Conservation (phyloP, 2,888 invertebrate genomes). For the Stenotaenia linearis region DNA sequence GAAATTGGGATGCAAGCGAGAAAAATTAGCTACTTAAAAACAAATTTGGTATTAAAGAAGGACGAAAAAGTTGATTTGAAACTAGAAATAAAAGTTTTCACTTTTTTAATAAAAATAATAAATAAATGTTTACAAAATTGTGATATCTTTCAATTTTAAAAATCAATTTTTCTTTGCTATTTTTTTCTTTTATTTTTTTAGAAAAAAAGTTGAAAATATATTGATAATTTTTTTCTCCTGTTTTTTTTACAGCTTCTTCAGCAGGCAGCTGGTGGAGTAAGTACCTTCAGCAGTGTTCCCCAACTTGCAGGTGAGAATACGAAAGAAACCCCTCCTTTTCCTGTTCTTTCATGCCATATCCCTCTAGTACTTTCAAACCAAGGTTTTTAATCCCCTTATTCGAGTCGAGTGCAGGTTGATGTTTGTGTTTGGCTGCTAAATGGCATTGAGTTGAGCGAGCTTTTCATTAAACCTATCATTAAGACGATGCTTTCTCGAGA, state of each 20-base stretch:
- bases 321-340: background rate
- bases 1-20: background rate
- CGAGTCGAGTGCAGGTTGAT: conserved; percentile 24
- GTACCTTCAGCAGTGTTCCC: conserved; percentile 31
- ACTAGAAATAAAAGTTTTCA: too few species aligned
- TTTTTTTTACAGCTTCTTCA: conserved; percentile 32
- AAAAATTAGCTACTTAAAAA: background rate
- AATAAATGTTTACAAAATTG: too few species aligned
- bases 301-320: conserved; percentile 28
- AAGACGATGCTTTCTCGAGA: conserved; percentile 12
- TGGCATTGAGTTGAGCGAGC: conserved; percentile 21
- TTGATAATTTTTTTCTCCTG: background rate
- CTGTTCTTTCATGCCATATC: background rate
- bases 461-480: conserved; percentile 26
- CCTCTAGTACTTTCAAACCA: background rate
- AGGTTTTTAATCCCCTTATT: conserved; percentile 2
- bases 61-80: background rate
- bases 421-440: conserved; percentile 24
- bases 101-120: too few species aligned
- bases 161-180: too few species aligned
- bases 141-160: too few species aligned
- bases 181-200: background rate
- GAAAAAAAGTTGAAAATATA: background rate
- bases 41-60: background rate
- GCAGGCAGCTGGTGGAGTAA: conserved; percentile 32